phyloP scores from a whole-genome alignment of 2,113 vertebrate genomes.

The Daubentonia madagascariensis region DNA sequence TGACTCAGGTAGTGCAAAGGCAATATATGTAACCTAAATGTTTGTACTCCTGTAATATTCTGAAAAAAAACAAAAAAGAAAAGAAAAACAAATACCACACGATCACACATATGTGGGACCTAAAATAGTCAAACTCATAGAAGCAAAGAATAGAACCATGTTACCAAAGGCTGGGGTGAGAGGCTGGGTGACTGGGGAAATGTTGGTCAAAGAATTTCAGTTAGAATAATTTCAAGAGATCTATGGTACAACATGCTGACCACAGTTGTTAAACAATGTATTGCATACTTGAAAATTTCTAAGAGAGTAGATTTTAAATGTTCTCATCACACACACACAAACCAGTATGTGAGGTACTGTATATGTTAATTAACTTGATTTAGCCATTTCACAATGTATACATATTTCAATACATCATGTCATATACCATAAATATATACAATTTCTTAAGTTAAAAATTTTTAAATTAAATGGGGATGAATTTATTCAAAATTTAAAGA shows the following conservation, averaged over 20 bases:
- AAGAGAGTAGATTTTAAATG: not conserved
- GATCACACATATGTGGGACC: not conserved
- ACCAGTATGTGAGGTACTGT: not conserved
- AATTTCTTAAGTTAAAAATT: not conserved
- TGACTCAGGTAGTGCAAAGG: too few relatives aligned
- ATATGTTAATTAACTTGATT: not conserved
- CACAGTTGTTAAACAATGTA: not conserved
- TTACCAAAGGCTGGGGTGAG: not conserved
- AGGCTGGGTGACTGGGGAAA: not conserved
- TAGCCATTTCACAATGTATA: not conserved
- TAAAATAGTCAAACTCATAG: not conserved
- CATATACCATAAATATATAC: not conserved
- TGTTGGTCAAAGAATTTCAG: not conserved
- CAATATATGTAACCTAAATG: too few relatives aligned
- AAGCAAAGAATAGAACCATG: not conserved
- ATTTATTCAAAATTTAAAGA: not conserved
- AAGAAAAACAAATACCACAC: not conserved
- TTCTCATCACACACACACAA: not conserved
- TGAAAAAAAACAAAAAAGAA: too few relatives aligned
- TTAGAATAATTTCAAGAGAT: not conserved
- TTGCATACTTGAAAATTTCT: not conserved
- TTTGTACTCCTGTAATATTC: too few relatives aligned
- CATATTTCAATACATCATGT: not conserved
- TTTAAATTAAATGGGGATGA: not conserved
- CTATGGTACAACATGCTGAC: not conserved